phyloP scores from a whole-genome alignment of 2,888 invertebrate genomes.

The Camptogramma bilineatum region DNA sequence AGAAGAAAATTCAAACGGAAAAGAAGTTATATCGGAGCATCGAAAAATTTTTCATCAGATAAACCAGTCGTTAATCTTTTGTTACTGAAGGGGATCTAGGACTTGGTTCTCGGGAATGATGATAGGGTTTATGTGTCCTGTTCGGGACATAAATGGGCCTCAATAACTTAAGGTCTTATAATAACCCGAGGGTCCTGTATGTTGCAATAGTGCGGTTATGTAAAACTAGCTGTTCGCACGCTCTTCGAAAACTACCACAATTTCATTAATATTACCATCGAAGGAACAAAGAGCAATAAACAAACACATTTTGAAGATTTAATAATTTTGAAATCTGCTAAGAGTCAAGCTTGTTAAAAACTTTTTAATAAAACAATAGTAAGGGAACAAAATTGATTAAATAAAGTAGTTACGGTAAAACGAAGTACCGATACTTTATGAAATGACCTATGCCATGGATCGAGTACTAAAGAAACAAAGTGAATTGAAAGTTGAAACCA shows the following conservation, averaged over 20 bases:
- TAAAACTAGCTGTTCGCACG: background rate
- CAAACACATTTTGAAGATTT: too few species aligned
- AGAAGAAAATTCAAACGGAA: too few species aligned
- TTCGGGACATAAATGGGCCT: slow-evolving; percentile 7
- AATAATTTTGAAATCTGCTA: too few species aligned
- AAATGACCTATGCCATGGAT: background rate
- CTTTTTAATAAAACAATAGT: too few species aligned
- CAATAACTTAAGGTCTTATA: slow-evolving; percentile 7
- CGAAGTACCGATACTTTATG: background rate
- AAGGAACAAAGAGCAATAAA: too few species aligned
- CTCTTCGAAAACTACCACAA: background rate
- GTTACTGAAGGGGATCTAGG: background rate
- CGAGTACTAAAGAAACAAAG: slow-evolving; percentile 42
- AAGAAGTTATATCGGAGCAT: too few species aligned
- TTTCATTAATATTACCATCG: background rate
- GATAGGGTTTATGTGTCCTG: slow-evolving; percentile 6
- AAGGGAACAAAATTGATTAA: too few species aligned
- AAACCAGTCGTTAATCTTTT: slow-evolving; percentile 2
- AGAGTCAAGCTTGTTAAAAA: too few species aligned
- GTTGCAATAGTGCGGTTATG: background rate
- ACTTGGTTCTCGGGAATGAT: slow-evolving; percentile 1
- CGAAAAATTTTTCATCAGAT: background rate
- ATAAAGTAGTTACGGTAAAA: too few species aligned
- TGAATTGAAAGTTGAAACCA: slow-evolving; percentile 52
- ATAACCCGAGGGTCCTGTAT: background rate